A percentile compares a stretch with the other conserved stretches of the same genome.
Evolutionary conservation across 2,797 vertebrate genomes (phyloP).

Genomic region (Simalia tracyae): DNA sequence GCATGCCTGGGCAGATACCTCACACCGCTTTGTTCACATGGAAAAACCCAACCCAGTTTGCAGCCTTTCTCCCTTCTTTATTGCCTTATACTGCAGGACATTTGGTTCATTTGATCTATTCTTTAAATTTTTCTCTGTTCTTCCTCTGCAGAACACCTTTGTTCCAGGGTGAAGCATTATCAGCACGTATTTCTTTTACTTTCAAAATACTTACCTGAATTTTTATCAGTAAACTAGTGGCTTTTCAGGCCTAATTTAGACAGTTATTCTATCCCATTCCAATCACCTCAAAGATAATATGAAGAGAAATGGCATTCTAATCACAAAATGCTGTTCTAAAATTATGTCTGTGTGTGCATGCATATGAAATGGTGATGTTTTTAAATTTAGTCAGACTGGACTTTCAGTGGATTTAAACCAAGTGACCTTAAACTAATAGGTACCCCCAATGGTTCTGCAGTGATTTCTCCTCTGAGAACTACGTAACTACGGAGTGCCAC

Average conservation of each 20-base stretch:
- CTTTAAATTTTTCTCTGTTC: not conserved
- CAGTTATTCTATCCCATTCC: not conserved
- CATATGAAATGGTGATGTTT: not conserved
- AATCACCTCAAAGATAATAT: not conserved
- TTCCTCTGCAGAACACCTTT: constrained; percentile 24
- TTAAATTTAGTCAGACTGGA: not conserved
- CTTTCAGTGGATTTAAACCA: not conserved
- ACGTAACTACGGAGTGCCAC: not conserved
- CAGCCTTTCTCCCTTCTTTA: not conserved
- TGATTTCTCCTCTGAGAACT: not conserved
- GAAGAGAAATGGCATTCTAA: not conserved
- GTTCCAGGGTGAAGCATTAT: not conserved
- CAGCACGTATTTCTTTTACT: not conserved
- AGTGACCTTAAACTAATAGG: not conserved
- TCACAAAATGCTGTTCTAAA: not conserved
- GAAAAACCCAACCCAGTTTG: constrained; percentile 27
- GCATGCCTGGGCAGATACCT: constrained; percentile 48
- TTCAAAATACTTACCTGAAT: not conserved
- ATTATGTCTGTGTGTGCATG: not conserved
- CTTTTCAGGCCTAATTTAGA: not conserved
- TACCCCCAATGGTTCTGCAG: not conserved
- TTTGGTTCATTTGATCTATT: constrained; percentile 8
- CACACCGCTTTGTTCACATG: constrained; percentile 23
- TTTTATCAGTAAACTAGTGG: not conserved
- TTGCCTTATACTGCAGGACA: constrained; percentile 12